Evolutionary conservation across 2,113 vertebrate genomes (phyloP), one percentile per base, ranked within the genome.

Genomic region (Paracanthobrama guichenoti): DNA sequence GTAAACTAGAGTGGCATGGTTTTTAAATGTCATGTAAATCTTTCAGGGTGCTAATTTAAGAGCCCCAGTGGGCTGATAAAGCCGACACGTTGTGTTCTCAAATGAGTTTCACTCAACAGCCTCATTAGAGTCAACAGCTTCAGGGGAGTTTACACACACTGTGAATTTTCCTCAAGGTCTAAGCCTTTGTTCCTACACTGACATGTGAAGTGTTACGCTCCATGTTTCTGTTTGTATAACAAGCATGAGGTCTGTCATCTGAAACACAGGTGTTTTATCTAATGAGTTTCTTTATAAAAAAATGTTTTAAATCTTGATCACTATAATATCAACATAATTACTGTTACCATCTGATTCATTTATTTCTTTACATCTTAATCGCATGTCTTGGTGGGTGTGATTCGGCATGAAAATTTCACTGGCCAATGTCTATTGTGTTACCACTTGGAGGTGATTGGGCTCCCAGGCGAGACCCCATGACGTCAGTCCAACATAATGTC

Each of bases 1-100:
- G 86, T 85, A 46, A 85, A 88, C 90, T 81, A 84, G 86, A 87
- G 42, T 20, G 39, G 62, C 13, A 59, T 39, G 82, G 86, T 89
- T 84, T 87, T 91, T 86, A 89, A 84, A 86, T 69, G 90, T 82
- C 76, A 87, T 89, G 76, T 93, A 91, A 93, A 93, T 93, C 90
- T 87, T 67, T 89, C 87, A 66, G 8, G 26, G 86, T 84, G 90
- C 69, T 91, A 88, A 92, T 90, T 82, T 60, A 88, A 89, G 72
- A 83, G 86, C 82, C 92, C 88, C 90, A 31, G 60, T 87, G 91
- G 91, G 87, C 87, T 72, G 90, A 86, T 87, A 84, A 90, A 90
- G 87, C 80, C 64, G 88, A 84, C 80, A 81, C 83, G 64, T 88
- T 88, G 87, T 28, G 57, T 57, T 86, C 87, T 81, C 87, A 87